Evolutionary conservation across 2,113 vertebrate genomes (phyloP).

Genomic region (Centrocercus urophasianus): DNA sequence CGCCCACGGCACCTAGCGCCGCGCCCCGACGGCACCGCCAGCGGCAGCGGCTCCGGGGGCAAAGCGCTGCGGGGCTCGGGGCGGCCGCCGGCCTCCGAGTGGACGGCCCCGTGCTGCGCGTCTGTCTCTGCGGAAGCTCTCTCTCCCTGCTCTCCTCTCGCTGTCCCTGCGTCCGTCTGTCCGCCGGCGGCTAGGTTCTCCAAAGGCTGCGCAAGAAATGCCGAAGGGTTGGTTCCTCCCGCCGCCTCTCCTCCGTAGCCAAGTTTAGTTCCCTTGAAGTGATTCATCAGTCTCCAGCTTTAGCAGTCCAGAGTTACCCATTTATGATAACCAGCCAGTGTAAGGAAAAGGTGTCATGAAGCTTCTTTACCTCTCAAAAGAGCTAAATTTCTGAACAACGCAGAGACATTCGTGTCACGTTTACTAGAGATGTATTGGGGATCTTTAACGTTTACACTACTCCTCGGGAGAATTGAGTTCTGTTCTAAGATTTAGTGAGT

Average conservation of each 20-base stretch:
- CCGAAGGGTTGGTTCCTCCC: conserved; percentile 61
- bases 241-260: conserved; percentile 51
- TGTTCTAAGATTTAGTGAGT: conserved; percentile 69
- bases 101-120: background rate
- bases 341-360: conserved; percentile 69
- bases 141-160: background rate
- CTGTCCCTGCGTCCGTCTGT: background rate
- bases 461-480: conserved; percentile 71
- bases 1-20: conserved; percentile 25
- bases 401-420: conserved; percentile 59
- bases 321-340: conserved; percentile 70
- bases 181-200: conserved; percentile 57
- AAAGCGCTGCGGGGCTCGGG: background rate
- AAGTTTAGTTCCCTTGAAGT: conserved; percentile 58
- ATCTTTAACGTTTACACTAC: conserved; percentile 76
- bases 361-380: conserved; percentile 70
- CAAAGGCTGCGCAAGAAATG: conserved; percentile 65
- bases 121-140: conserved; percentile 27
- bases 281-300: conserved; percentile 74
- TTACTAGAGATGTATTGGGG: conserved; percentile 70
- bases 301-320: conserved; percentile 69
- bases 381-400: conserved; percentile 68
- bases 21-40: background rate
- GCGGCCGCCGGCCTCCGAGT: background rate
- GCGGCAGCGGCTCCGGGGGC: no score